phyloP scores from a whole-genome alignment of 1,140 invertebrate genomes.

The Bombus pyrosoma region DNA sequence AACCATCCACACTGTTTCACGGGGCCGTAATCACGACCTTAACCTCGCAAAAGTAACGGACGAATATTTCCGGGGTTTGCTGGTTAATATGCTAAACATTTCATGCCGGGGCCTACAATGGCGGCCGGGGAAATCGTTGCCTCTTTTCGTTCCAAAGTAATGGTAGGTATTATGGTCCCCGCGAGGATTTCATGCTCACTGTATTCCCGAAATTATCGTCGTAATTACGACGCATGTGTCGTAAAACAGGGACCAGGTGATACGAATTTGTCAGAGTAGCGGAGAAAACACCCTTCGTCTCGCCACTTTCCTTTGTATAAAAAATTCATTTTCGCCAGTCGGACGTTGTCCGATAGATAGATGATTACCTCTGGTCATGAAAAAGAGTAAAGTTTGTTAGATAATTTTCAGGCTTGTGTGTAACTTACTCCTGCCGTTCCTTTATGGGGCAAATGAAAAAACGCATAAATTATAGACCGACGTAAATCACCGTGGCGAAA shows the following conservation, averaged over 20 bases:
- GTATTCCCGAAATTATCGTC: slow-evolving; percentile 74
- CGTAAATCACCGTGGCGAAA: slow-evolving; percentile 20
- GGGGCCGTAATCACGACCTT: slow-evolving; percentile 61
- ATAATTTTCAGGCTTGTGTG: background rate
- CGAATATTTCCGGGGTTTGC: slow-evolving; percentile 56
- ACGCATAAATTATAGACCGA: background rate
- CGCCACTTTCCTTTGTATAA: background rate
- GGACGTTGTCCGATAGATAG: background rate
- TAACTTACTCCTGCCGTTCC: background rate
- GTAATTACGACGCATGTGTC: slow-evolving; percentile 76
- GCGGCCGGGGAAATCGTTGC: slow-evolving; percentile 36
- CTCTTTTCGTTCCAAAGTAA: slow-evolving; percentile 69
- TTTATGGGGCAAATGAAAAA: background rate
- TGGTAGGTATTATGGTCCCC: slow-evolving; percentile 72
- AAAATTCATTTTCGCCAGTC: background rate
- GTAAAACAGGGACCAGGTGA: slow-evolving; percentile 39
- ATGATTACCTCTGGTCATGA: background rate
- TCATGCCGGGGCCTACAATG: slow-evolving; percentile 55
- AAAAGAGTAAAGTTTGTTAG: background rate
- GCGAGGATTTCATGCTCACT: slow-evolving; percentile 58
- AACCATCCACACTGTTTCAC: slow-evolving; percentile 39
- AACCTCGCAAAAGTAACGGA: slow-evolving; percentile 53
- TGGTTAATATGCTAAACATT: slow-evolving; percentile 67
- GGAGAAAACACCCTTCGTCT: background rate
- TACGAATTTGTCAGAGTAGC: slow-evolving; percentile 29